These are phyloP conservation scores for Galbula dea DNA, from an alignment of 2,113 vertebrate genomes.

Conservation along the genomic window DNA sequence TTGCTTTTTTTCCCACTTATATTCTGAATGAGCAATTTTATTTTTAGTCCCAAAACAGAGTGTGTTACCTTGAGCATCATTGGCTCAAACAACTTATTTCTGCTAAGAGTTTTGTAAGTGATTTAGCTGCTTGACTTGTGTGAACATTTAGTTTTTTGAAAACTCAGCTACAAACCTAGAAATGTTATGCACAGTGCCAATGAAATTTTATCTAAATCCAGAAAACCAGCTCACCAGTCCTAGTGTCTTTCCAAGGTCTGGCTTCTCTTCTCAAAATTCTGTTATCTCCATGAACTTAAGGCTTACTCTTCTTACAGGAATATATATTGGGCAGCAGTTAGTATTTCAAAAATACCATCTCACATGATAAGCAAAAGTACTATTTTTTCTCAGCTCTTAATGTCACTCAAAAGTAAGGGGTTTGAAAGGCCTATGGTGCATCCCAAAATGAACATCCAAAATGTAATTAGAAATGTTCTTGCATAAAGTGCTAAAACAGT, in stretches of 20 bases:
- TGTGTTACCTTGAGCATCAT: slow-evolving; percentile 8
- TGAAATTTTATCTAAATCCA: slow-evolving; percentile 32
- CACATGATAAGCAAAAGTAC: not conserved
- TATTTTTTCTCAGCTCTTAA: not conserved
- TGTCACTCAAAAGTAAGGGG: not conserved
- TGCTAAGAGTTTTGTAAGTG: slow-evolving; percentile 31
- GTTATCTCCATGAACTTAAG: not conserved
- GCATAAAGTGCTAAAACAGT: not conserved
- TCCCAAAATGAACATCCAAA: not conserved
- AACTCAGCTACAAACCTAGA: slow-evolving; percentile 9
- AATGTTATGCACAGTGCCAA: not conserved
- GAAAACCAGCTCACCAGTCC: not conserved
- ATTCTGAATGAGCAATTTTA: not conserved
- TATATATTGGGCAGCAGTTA: not conserved
- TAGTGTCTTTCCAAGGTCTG: not conserved
- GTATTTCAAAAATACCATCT: not conserved
- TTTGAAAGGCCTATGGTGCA: not conserved
- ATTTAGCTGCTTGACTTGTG: slow-evolving; percentile 7
- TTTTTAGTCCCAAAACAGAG: slow-evolving; percentile 27
- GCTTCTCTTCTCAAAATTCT: not conserved
- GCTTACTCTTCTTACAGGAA: not conserved
- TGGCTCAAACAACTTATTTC: slow-evolving; percentile 22
- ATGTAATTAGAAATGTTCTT: not conserved
- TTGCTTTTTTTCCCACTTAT: not conserved
- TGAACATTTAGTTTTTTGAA: slow-evolving; percentile 18